Base-by-base conservation (phyloP, 1,140 invertebrate genomes). In the Ganaspis sp. region DNA sequence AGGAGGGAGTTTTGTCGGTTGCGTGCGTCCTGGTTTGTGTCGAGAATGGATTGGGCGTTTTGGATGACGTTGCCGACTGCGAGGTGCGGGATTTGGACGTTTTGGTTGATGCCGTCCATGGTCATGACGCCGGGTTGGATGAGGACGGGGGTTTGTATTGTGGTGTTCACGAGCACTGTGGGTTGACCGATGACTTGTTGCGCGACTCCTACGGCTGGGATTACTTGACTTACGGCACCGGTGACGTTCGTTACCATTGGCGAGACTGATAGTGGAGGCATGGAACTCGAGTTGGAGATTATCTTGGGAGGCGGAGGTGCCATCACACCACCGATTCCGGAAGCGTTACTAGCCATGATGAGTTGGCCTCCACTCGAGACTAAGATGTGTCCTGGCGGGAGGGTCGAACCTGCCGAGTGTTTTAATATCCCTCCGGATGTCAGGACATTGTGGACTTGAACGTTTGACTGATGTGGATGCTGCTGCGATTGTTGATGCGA, bases 81-180 rank as follows among this genome's bases (percentile, higher is more conserved):
- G 3, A 91, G 74, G 85, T 95, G 94, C 3, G 94, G 94, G 84
- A 95, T 89, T 69, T 94, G 94, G 49, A 93, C 90, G 77, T 94
- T 94, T 78, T 94, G 94, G 75, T 93, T 92, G n/a, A 95, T 93
- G 12, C 93, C 92, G 80, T 92, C 92, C 91, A 92, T 94, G 86
- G 76, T 94, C 94, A 89, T 96, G 64, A 95, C 94, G 3, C 95
- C 93, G 4, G 95, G 95, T 88, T 96, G 96, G 69, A 97, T 93
- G 9, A 96, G 93, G 69, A 96, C 95, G 0, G 96, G 95, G 19
- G 95, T 93, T 77, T 95, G 95, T 77, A 97, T 92, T 0, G 95
- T 94, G 83, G 96, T 94, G 84, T 97, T 97, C 0, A 97, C 94
- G 9, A 98, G 92, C 1, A 96, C 95, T 0, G 95, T 95, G 17